A percentile compares a stretch with the other conserved stretches of the same genome.
These are phyloP conservation scores for Epinephelus cyanopodus DNA, from an alignment of 2,113 vertebrate genomes.

Conservation along the genomic window DNA sequence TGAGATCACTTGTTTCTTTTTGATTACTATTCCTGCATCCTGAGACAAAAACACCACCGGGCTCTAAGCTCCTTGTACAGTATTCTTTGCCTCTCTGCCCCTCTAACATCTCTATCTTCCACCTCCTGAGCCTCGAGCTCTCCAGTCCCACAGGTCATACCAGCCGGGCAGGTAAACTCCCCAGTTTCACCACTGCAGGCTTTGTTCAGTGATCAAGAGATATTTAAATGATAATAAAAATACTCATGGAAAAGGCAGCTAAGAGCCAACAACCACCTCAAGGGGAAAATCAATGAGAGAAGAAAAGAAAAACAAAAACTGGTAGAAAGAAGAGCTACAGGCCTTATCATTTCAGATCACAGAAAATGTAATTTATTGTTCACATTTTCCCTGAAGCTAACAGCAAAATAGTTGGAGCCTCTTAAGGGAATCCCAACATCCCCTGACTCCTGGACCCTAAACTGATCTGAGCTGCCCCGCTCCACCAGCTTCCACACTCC, in stretches of 20 bases:
- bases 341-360: conserved; percentile 11
- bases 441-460: conserved; percentile 23
- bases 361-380: not conserved
- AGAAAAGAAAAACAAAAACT: not conserved
- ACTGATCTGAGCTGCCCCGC: not conserved
- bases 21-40: not conserved
- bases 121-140: conserved; percentile 43
- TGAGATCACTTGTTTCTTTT: not conserved
- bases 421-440: not conserved
- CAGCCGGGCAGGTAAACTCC: conserved; percentile 21
- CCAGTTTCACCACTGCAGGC: conserved; percentile 36
- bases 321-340: not conserved
- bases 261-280: conserved; percentile 8
- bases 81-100: not conserved
- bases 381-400: not conserved
- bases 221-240: conserved; percentile 20
- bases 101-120: conserved; percentile 12
- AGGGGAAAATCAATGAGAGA: not conserved
- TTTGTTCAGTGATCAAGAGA: conserved; percentile 31
- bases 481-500: conserved; percentile 12
- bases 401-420: conserved; percentile 1
- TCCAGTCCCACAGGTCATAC: conserved; percentile 28
- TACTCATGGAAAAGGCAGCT: not conserved
- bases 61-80: not conserved
- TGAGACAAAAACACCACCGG: not conserved